Base-by-base conservation (phyloP, 23 tunicate genomes). In the Clavelina lepadiformis region DNA sequence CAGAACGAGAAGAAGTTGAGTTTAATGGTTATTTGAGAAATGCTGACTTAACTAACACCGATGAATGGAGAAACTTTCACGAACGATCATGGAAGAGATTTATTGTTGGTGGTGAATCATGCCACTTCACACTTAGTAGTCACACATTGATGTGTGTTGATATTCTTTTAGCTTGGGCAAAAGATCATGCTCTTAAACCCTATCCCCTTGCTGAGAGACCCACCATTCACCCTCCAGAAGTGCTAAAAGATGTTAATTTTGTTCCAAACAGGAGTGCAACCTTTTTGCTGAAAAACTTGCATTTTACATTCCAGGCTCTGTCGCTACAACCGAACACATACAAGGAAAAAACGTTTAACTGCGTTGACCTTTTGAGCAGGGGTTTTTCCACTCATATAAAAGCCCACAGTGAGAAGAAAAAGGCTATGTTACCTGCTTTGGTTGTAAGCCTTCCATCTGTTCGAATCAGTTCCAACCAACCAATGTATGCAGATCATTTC, bases 401-500 rank as follows among this genome's bases (percentile, higher is more conserved):
- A 3, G 38, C 15, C 7, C 78, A 71, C 30, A 25, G 32, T 0
- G 68, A 80, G 28, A 53, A 30, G 35, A 3, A 15, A 18, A 38
- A 31, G 26, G 72, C 66, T 1, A 27, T 19, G 6, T 25, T 80
- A 37, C 80, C 89, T 30, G 28, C 57, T 33, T 15, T 82, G 3
- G 50, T 56, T 3, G 45, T 64, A 18, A 1, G 2, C 8, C 28
- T 82, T 35, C 80, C 74, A 27, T 19, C 31, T 30, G 27, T 41
- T 38, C 46, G 33, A 1, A 65, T 73, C 25, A 44, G 55, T 29
- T 65, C 73, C 22, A 23, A 23, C 18, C 89, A 82, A 46, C 89
- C 89, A 22, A 82, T 82, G 89, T 82, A 82, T 73, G 89, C 45
- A 18, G 38, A 19, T 2, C 89, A 82, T 34, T 56, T 82, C 15